phyloP scores from a whole-genome alignment of 2,888 invertebrate genomes.

The Saturnia japonica region DNA sequence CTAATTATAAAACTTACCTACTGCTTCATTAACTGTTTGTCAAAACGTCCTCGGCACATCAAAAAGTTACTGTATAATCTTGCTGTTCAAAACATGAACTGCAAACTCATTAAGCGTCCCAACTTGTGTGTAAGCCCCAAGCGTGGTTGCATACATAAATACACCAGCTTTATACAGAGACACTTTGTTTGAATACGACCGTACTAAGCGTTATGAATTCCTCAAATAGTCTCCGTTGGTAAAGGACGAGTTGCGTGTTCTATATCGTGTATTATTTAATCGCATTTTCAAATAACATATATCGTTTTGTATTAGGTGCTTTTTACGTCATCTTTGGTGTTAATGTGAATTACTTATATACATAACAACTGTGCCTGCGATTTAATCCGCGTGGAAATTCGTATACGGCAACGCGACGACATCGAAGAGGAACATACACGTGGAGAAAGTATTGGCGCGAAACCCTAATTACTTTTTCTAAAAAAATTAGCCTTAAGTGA shows the following conservation, averaged over 20 bases:
- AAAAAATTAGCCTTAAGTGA: too few relatives aligned
- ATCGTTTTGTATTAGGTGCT: neutral
- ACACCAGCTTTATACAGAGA: constrained; percentile 33
- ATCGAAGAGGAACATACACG: too few relatives aligned
- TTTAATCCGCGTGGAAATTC: too few relatives aligned
- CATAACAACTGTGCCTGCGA: too few relatives aligned
- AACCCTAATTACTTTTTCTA: too few relatives aligned
- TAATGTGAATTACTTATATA: too few relatives aligned
- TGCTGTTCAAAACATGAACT: constrained; percentile 43
- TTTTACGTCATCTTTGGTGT: neutral
- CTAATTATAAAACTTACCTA: constrained; percentile 8
- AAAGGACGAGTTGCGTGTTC: constrained; percentile 13
- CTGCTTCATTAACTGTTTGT: constrained; percentile 12
- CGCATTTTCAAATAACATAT: neutral
- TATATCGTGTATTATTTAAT: neutral
- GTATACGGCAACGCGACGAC: too few relatives aligned
- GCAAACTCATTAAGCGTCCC: constrained; percentile 54
- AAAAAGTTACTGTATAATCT: constrained; percentile 44
- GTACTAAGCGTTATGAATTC: constrained; percentile 43
- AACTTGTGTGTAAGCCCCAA: constrained; percentile 36
- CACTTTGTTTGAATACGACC: constrained; percentile 55
- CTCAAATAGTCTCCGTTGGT: constrained; percentile 29
- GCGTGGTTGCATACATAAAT: constrained; percentile 44
- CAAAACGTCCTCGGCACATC: constrained; percentile 16
- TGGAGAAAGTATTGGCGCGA: too few relatives aligned